These are phyloP conservation scores for Drosophila arizonae DNA, from an alignment of 1,140 invertebrate species.

Conservation along the genomic window DNA sequence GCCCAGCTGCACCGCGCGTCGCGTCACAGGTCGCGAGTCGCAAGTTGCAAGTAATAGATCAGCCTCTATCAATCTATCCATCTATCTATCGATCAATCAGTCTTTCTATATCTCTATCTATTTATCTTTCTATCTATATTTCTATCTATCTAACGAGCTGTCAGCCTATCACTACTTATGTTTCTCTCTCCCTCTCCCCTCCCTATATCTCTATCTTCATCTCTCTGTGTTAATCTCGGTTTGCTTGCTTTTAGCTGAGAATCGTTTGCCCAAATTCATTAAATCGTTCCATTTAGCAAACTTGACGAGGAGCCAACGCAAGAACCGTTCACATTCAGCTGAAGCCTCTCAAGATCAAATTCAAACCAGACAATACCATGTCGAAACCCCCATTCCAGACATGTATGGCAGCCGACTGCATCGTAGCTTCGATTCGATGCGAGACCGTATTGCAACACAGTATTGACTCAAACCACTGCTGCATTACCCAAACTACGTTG, in stretches of 20 bases:
- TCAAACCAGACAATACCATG: neutral
- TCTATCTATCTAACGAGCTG: neutral
- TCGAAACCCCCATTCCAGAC: neutral
- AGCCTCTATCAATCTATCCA: slow-evolving; percentile 1
- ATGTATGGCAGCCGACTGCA: neutral
- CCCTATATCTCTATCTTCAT: too few species aligned
- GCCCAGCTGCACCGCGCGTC: slow-evolving; percentile 12
- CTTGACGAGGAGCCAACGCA: neutral
- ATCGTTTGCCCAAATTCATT: neutral
- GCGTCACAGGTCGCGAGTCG: neutral
- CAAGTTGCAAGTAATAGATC: neutral
- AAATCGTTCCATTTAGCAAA: neutral
- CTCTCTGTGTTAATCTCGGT: slow-evolving; percentile 1
- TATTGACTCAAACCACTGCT: neutral
- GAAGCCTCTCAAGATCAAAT: neutral
- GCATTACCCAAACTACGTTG: too few species aligned
- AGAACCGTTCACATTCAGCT: neutral
- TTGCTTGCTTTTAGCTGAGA: slow-evolving; percentile 17
- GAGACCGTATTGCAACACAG: neutral
- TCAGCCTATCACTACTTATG: neutral
- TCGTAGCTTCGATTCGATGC: neutral
- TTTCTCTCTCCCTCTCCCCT: neutral
- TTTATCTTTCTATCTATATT: neutral
- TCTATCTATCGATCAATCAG: neutral
- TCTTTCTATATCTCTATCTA: neutral